Percentiles rank a stretch among this genome's conserved stretches.
phyloP scores from a whole-genome alignment of 2,888 invertebrate genomes.

The Lottia gigantea region DNA sequence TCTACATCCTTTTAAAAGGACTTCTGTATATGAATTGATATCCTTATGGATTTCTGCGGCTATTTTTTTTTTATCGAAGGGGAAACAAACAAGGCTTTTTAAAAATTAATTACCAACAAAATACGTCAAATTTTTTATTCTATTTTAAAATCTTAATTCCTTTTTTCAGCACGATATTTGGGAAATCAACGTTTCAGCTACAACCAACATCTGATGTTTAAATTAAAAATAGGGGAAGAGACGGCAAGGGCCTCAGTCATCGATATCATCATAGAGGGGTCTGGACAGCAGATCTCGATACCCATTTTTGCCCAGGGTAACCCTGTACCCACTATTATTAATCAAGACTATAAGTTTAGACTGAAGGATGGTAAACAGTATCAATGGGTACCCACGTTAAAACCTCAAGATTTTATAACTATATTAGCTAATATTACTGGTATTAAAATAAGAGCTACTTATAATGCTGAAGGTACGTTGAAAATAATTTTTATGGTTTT shows the following conservation, averaged over 20 bases:
- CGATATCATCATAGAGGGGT: conserved; percentile 92
- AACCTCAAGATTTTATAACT: conserved; percentile 89
- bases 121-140: too few relatives aligned
- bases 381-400: conserved; percentile 92
- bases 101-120: too few relatives aligned
- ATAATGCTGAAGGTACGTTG: conserved; percentile 79
- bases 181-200: conserved; percentile 79
- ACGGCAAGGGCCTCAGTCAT: conserved; percentile 80
- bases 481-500: too few relatives aligned
- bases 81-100: too few relatives aligned
- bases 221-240: conserved; percentile 85
- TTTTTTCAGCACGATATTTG: conserved; percentile 76
- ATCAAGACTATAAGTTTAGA: conserved; percentile 79
- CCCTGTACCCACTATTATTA: conserved; percentile 75
- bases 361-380: conserved; percentile 92
- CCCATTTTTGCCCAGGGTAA: conserved; percentile 94
- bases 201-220: conserved; percentile 91
- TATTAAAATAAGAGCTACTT: conserved; percentile 93
- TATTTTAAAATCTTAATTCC: too few relatives aligned
- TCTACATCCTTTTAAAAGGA: too few relatives aligned
- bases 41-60: too few relatives aligned
- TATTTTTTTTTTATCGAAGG: too few relatives aligned
- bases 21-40: too few relatives aligned
- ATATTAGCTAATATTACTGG: conserved; percentile 93
- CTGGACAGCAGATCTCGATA: conserved; percentile 80